A percentile compares a stretch with the other conserved stretches of the same genome.
Evolutionary conservation across 2,888 invertebrate species (phyloP).

Genomic region (Lasioglossum zephyrum): DNA sequence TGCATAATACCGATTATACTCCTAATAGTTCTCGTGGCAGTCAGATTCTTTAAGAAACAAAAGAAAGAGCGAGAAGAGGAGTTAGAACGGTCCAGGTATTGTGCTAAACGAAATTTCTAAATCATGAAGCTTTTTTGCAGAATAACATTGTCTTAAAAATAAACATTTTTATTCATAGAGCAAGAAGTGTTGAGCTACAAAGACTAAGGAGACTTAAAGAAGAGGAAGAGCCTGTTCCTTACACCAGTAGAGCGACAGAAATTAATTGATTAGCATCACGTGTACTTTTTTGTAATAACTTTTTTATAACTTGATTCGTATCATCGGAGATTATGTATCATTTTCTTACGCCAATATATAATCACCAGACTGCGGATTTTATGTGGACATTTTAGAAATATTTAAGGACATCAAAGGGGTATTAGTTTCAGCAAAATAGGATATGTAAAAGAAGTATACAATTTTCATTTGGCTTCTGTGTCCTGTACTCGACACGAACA

Average conservation of each 20-base stretch:
- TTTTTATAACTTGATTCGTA: constrained; percentile 31
- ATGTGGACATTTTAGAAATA: too few species aligned
- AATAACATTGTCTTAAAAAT: background rate
- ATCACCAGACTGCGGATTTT: background rate
- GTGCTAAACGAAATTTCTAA: background rate
- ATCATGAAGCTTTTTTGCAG: background rate
- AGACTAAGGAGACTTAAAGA: constrained; percentile 78
- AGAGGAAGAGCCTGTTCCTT: constrained; percentile 70
- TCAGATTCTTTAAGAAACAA: constrained; percentile 86
- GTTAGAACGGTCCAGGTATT: constrained; percentile 82
- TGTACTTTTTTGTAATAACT: background rate
- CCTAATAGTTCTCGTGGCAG: constrained; percentile 88
- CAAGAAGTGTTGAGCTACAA: constrained; percentile 74
- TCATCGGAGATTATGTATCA: constrained; percentile 30
- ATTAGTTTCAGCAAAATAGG: too few species aligned
- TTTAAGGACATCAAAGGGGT: too few species aligned
- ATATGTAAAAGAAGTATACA: too few species aligned
- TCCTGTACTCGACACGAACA: too few species aligned
- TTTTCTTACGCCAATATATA: constrained; percentile 20
- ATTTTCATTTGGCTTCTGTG: too few species aligned
- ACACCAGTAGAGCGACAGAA: constrained; percentile 73
- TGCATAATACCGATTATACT: constrained; percentile 91
- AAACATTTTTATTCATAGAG: constrained; percentile 59
- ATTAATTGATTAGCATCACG: constrained; percentile 70
- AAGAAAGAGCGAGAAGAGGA: constrained; percentile 86